phyloP scores from a whole-genome alignment of 2,888 invertebrate genomes.

The Argyresthia albistria region DNA sequence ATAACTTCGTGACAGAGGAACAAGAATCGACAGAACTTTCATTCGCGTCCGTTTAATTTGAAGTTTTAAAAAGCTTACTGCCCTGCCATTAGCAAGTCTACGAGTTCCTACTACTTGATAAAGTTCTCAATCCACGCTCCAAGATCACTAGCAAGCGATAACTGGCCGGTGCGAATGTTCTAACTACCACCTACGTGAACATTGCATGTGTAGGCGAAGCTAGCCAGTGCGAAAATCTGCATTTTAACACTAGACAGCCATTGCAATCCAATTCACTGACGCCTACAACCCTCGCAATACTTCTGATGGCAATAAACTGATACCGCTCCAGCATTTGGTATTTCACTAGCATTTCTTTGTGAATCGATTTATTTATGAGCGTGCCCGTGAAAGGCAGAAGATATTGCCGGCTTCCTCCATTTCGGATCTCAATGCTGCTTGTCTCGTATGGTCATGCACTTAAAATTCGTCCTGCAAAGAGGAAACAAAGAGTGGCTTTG shows the following conservation, averaged over 20 bases:
- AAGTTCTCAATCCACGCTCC: background rate
- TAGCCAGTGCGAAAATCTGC: background rate
- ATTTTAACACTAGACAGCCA: background rate
- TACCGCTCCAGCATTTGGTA: background rate
- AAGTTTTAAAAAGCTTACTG: background rate
- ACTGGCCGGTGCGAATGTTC: background rate
- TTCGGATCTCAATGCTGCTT: conserved; percentile 25
- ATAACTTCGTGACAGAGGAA: background rate
- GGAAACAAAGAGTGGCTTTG: conserved; percentile 26
- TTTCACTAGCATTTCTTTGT: background rate
- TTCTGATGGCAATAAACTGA: background rate
- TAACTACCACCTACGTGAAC: background rate
- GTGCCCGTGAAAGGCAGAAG: background rate
- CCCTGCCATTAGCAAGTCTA: background rate
- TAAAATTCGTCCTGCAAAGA: conserved; percentile 22
- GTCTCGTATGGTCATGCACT: conserved; percentile 27
- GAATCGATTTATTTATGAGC: conserved; percentile 2
- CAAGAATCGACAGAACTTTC: background rate
- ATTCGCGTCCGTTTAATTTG: too few relatives aligned
- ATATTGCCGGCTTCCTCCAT: background rate
- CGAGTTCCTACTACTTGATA: background rate
- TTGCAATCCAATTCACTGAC: background rate
- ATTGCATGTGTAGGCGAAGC: background rate
- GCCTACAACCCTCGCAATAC: background rate
- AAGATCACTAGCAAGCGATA: background rate